A percentile compares a stretch with the other conserved stretches of the same genome.
Conservation (phyloP, 1,140 invertebrate species). For the Phthorimaea operculella region DNA sequence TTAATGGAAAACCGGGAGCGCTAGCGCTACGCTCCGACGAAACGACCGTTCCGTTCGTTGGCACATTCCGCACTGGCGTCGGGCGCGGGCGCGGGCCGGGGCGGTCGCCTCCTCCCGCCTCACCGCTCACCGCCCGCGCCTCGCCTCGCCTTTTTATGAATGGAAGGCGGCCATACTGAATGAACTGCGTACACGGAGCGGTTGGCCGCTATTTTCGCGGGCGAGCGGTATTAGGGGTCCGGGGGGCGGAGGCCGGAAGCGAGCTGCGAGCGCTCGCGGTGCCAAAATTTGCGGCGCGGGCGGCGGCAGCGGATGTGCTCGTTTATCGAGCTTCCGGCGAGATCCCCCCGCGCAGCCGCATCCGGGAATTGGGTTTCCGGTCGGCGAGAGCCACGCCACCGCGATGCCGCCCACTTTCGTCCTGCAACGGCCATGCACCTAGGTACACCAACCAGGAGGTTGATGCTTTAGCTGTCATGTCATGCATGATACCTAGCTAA, state of each 20-base stretch:
- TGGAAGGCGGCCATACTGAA: slow-evolving; percentile 81
- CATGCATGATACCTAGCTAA: too few species aligned
- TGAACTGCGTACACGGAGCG: slow-evolving; percentile 69
- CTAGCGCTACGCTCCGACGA: slow-evolving; percentile 68
- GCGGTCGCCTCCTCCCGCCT: slow-evolving; percentile 57
- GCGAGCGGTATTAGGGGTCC: slow-evolving; percentile 43
- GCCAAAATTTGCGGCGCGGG: slow-evolving; percentile 66
- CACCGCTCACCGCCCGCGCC: slow-evolving; percentile 45
- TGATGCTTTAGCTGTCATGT: too few species aligned
- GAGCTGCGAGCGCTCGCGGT: slow-evolving; percentile 59
- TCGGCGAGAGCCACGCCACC: slow-evolving; percentile 51
- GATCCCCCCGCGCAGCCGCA: slow-evolving; percentile 62
- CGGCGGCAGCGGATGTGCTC: slow-evolving; percentile 64
- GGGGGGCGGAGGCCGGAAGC: slow-evolving; percentile 59
- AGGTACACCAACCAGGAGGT: too few species aligned
- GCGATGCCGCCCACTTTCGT: slow-evolving; percentile 55
- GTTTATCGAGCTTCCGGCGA: slow-evolving; percentile 74
- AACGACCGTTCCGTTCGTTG: slow-evolving; percentile 73
- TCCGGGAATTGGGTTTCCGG: slow-evolving; percentile 67
- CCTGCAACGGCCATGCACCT: slow-evolving; percentile 15
- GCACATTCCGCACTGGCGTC: slow-evolving; percentile 68
- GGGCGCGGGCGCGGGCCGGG: slow-evolving; percentile 63
- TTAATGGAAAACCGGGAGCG: slow-evolving; percentile 66
- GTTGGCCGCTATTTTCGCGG: slow-evolving; percentile 65
- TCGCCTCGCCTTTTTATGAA: slow-evolving; percentile 78